phyloP scores from a whole-genome alignment of 2,113 vertebrate species.

The Archocentrus centrarchus region DNA sequence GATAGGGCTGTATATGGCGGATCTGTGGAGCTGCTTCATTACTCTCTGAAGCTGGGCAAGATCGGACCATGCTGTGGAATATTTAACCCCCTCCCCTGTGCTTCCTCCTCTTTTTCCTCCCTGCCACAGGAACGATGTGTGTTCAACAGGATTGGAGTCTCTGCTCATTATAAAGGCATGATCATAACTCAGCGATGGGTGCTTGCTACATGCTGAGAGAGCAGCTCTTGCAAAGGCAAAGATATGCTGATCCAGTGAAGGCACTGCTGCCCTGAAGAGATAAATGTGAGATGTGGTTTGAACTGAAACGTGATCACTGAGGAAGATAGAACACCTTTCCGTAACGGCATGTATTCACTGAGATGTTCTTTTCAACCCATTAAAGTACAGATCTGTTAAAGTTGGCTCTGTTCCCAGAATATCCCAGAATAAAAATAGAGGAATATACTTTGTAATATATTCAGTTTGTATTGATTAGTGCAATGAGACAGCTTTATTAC shows the following conservation, averaged over 20 bases:
- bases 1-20: constrained; percentile 39
- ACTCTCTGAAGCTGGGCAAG: constrained; percentile 53
- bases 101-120: neutral
- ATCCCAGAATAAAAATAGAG: neutral
- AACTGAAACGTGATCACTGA: constrained; percentile 23
- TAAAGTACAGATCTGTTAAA: neutral
- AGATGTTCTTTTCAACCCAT: neutral
- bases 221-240: constrained; percentile 22
- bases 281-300: neutral
- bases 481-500: constrained; percentile 36
- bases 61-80: constrained; percentile 31
- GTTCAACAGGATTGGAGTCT: constrained; percentile 49
- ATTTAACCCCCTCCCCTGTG: constrained; percentile 8
- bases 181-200: constrained; percentile 54
- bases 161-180: constrained; percentile 53
- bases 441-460: neutral
- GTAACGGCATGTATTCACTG: neutral
- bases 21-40: constrained; percentile 64
- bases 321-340: constrained; percentile 21
- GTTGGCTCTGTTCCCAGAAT: neutral
- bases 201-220: constrained; percentile 37
- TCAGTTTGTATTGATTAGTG: constrained; percentile 50
- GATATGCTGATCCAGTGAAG: constrained; percentile 37
- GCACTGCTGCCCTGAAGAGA: constrained; percentile 7
- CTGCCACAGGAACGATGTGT: constrained; percentile 9